phyloP scores from a whole-genome alignment of 2,888 invertebrate genomes.

The Oxytorus armatus region DNA sequence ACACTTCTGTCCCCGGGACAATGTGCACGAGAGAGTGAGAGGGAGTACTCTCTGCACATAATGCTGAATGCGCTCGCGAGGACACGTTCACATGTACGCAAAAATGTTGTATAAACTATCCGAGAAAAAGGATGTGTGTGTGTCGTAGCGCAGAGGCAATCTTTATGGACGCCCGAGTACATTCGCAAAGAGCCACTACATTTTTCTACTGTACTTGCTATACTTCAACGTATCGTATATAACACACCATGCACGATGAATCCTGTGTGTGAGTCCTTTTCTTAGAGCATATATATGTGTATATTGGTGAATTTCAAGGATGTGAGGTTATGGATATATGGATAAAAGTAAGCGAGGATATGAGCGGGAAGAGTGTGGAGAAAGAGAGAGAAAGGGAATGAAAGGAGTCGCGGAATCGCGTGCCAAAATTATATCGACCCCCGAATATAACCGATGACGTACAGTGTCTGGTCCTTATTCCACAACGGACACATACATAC shows the following conservation, averaged over 20 bases:
- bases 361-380: constrained; percentile 6
- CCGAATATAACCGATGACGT: constrained; percentile 75
- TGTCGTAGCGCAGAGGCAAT: constrained; percentile 44
- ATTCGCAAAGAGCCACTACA: constrained; percentile 67
- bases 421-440: constrained; percentile 82
- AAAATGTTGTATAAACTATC: constrained; percentile 50
- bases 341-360: constrained; percentile 55
- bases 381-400: constrained; percentile 63
- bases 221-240: constrained; percentile 58
- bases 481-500: constrained; percentile 67
- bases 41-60: constrained; percentile 71
- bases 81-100: constrained; percentile 52
- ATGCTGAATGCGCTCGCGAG: constrained; percentile 73
- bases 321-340: constrained; percentile 55
- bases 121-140: constrained; percentile 4
- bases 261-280: constrained; percentile 23
- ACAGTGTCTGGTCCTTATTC: constrained; percentile 75
- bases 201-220: constrained; percentile 62
- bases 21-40: constrained; percentile 14
- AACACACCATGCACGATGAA: constrained; percentile 27
- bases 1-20: constrained; percentile 69
- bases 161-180: constrained; percentile 66
- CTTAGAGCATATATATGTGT: constrained; percentile 13
- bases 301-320: constrained; percentile 37
- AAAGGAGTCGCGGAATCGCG: constrained; percentile 76